Evolutionary conservation across 2,888 invertebrate species (phyloP), one percentile per base, ranked within the genome.

Genomic region (Dynastes grantii): DNA sequence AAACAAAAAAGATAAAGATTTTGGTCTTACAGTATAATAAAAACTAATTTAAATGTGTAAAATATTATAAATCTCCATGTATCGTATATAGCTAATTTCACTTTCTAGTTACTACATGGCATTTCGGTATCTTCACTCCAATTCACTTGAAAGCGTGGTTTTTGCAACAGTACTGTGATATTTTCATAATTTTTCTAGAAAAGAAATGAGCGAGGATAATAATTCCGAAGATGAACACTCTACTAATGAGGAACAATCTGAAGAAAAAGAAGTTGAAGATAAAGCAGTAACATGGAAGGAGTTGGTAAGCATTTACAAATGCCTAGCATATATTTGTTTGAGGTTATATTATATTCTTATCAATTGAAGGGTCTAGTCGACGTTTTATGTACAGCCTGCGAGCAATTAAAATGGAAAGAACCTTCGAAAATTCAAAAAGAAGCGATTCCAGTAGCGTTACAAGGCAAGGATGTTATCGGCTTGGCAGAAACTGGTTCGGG

Each of bases 371-470:
- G 99, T 37, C 90, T 99, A 13, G 94, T 95, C 6, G 98, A 98
- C 83, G 94, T 94, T 0, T 89, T 99, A 53, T 97, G 97, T 85
- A 95, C 97, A 89, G 97, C 98, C 0, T 98, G 98, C 87, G 93
- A 93, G 83, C 93, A 95, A 82, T 90, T 99, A 81, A 97, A 98
- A 92, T 99, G 99, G 99, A 96, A 94, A 86, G 89, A 90, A 32
- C 99, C 99, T 0, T 95, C 98, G 0, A 97, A 96, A 90, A 99
- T 99, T 85, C 99, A 99, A 88, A 93, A 91, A 80, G 98, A 99
- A 90, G 92, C 99, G 0, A 95, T 99, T 84, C 99, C 99, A 0
- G 89, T 97, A 1, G 97, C 98, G 0, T 88, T 99, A 55, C 92
- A 95, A 90, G 98, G 98, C 88, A 94, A 93, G 87, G 94, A 94